phyloP scores from a whole-genome alignment of 1,140 invertebrate genomes.

The Diabrotica undecimpunctata region DNA sequence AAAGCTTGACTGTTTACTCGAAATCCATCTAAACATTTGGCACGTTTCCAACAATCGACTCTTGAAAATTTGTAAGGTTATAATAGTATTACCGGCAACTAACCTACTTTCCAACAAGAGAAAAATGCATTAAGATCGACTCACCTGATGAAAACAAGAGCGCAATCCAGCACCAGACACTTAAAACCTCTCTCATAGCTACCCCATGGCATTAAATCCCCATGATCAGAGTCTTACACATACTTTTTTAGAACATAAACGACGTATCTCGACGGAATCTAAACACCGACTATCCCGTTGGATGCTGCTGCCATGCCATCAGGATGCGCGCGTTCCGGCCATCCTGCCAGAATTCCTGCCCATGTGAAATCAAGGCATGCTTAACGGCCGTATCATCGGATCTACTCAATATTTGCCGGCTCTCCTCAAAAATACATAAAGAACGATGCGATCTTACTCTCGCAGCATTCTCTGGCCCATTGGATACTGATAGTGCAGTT shows the following conservation, averaged over 20 bases:
- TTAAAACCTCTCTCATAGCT: constrained; percentile 30
- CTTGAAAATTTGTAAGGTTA: constrained; percentile 15
- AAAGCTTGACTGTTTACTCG: no score
- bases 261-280: constrained; percentile 26
- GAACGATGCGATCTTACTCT: constrained; percentile 8
- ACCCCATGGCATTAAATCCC: constrained; percentile 32
- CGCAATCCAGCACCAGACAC: constrained; percentile 33
- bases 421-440: constrained; percentile 16
- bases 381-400: constrained; percentile 30
- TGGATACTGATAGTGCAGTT: background rate
- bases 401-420: constrained; percentile 25
- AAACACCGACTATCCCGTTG: constrained; percentile 33
- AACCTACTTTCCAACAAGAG: constrained; percentile 2
- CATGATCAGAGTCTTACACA: constrained; percentile 23
- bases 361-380: constrained; percentile 32
- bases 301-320: constrained; percentile 31
- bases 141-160: constrained; percentile 23
- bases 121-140: background rate
- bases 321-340: constrained; percentile 32
- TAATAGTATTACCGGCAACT: constrained; percentile 18
- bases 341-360: constrained; percentile 9
- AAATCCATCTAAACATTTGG: no score
- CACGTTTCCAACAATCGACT: no score
- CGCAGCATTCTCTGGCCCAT: background rate
- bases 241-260: constrained; percentile 11